These are phyloP conservation scores for Leontopithecus rosalia DNA, from an alignment of 2,797 vertebrate species.

Conservation along the genomic window DNA sequence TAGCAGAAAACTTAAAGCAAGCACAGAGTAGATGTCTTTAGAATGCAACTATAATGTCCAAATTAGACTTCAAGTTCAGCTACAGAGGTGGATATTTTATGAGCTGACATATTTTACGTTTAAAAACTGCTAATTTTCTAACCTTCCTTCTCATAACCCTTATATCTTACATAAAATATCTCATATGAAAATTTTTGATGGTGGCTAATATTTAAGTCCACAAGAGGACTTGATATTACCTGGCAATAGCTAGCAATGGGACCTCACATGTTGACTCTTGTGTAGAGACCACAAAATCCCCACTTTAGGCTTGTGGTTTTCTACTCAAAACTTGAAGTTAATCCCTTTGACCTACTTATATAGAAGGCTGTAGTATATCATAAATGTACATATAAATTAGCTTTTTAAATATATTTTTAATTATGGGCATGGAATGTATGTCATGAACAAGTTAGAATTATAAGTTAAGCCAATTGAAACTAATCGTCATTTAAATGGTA, in stretches of 20 bases:
- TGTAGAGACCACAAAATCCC: background rate
- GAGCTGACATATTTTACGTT: background rate
- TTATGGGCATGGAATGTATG: background rate
- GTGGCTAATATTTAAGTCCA: background rate
- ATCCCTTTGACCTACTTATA: background rate
- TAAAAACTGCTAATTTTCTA: background rate
- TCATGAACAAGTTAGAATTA: background rate
- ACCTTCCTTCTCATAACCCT: background rate
- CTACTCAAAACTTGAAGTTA: background rate
- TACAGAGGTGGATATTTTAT: background rate
- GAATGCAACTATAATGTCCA: background rate
- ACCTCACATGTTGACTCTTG: background rate
- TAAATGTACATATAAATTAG: background rate
- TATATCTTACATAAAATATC: background rate
- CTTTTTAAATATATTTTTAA: background rate
- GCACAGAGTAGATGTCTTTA: background rate
- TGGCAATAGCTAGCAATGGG: background rate
- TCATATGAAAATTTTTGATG: background rate
- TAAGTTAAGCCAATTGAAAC: background rate
- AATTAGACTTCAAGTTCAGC: background rate
- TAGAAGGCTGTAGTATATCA: background rate
- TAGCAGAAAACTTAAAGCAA: background rate
- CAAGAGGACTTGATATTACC: background rate
- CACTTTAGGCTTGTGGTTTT: background rate
- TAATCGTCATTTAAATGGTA: background rate